Base-by-base conservation (phyloP, 2,797 vertebrate species). In the Neosalanx taihuensis region DNA sequence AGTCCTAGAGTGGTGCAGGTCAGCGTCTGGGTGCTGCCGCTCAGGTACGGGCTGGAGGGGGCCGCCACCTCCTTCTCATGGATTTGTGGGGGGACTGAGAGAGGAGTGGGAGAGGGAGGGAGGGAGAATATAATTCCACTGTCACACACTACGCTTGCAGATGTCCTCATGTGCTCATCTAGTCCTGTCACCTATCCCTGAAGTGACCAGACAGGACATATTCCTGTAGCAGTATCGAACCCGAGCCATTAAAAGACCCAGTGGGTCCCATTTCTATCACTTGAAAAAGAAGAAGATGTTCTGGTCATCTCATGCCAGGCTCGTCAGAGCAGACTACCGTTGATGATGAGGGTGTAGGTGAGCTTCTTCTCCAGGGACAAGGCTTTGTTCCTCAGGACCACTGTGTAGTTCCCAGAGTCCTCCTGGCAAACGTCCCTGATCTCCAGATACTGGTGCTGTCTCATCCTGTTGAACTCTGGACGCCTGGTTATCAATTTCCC, bases 61-160 rank as follows among this genome's bases (percentile, higher is more conserved):
- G 95, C 92, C 17, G 97, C 96, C 18, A 95, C 93, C 82, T 98
- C 95, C 81, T 99, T 99, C 88, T 98, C 97, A 0, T 97, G 95
- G 81, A 99, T 98, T 84, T 92, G 94, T 0, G 97, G 97, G 60
- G 95, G 94, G 76, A 97, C 97, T 99, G 70, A 15, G 20, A 6
- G 20, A 12, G 64, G 72, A 56, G 71, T 26, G 29, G 17, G 29
- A 29, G 9, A 26, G 58, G 61, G 31, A 23, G 37, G 6, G 57
- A 29, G 23, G 6, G 31, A 29, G 29, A 46, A n/a, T 41, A n/a
- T 7, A n/a, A n/a, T 9, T 12, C 13, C 1, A 49, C 18, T 6
- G 41, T 46, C 41, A 46, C 41, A 13, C 41, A 46, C 7, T 46
- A 46, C 12, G 41, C 10, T 46, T 12, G 7, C 41, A 46, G 41